Evolutionary conservation across 2,113 vertebrate genomes (phyloP), one percentile per base, ranked within the genome.

Genomic region (Semicossyphus pulcher): DNA sequence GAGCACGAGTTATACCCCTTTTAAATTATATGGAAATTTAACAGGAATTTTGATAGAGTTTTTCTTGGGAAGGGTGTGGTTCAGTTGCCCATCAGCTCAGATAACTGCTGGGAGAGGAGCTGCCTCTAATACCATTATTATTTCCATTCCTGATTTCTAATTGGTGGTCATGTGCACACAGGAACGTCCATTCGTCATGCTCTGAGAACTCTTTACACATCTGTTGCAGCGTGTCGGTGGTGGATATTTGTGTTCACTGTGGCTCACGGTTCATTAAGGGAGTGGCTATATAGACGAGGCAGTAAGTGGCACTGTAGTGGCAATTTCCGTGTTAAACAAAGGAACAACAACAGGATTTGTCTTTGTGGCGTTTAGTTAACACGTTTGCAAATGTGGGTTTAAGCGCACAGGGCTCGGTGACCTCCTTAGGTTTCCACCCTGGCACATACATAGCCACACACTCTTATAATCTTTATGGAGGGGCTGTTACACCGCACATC

Each of bases 171-270:
- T 79, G 76, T 80, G 84, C 64, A 52, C 60, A 45, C 76, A 54
- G 68, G 60, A 72, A 32, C 45, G 59, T 82, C 85, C 77, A 75
- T 85, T 82, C 52, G 53, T 78, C 74, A 83, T 20, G 65, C 78
- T 73, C 81, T 70, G 70, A 84, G 65, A 88, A 89, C 76, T 92
- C 88, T 80, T 89, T 83, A 85, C 88, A 88, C 88, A 92, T 92
- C 88, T 91, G 91, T 90, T 91, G 91, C 87, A 84, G 86, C 72
- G 61, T 61, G 77, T 72, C 44, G 34, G 66, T 75, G 84, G 78
- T 72, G 79, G 79, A 88, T 80, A 71, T 81, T 81, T 54, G 32
- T 78, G 75, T 78, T 86, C 7, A 68, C 78, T 66, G 76, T 80
- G 70, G 83, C 80, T 87, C 76, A 37, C 69, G 78, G 81, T 91